A percentile compares a stretch with the other conserved stretches of the same genome.
These are phyloP conservation scores for Thalassarche chlororhynchos DNA, from an alignment of 2,113 vertebrate species.

Conservation along the genomic window DNA sequence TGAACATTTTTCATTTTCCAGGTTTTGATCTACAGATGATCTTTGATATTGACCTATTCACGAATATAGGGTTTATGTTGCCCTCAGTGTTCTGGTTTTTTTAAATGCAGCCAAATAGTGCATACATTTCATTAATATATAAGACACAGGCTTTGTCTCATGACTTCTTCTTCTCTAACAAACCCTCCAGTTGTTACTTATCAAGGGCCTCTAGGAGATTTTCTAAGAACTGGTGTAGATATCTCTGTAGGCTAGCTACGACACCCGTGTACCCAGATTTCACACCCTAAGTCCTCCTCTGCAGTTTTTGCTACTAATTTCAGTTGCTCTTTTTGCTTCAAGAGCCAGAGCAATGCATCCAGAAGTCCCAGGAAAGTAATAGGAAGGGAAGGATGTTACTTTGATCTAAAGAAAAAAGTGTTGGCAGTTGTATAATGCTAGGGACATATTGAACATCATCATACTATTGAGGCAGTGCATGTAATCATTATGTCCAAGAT, in stretches of 20 bases:
- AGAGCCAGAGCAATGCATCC: background rate
- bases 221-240: background rate
- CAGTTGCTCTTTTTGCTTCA: background rate
- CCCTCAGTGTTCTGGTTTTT: background rate
- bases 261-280: background rate
- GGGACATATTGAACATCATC: background rate
- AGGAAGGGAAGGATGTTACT: background rate
- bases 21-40: constrained; percentile 71
- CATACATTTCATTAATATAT: constrained; percentile 40
- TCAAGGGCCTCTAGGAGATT: background rate
- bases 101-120: background rate
- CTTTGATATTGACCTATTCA: constrained; percentile 61
- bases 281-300: background rate
- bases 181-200: background rate
- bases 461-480: background rate
- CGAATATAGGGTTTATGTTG: background rate
- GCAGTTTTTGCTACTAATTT: background rate
- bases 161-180: constrained; percentile 23
- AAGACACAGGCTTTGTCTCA: background rate
- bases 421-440: background rate
- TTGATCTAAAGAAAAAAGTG: background rate
- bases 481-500: background rate
- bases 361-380: background rate
- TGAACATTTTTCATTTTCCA: constrained; percentile 64
- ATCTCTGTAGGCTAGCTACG: background rate